These are phyloP conservation scores for Rotaria socialis DNA, from an alignment of 2,888 invertebrate genomes.

Conservation along the genomic window DNA sequence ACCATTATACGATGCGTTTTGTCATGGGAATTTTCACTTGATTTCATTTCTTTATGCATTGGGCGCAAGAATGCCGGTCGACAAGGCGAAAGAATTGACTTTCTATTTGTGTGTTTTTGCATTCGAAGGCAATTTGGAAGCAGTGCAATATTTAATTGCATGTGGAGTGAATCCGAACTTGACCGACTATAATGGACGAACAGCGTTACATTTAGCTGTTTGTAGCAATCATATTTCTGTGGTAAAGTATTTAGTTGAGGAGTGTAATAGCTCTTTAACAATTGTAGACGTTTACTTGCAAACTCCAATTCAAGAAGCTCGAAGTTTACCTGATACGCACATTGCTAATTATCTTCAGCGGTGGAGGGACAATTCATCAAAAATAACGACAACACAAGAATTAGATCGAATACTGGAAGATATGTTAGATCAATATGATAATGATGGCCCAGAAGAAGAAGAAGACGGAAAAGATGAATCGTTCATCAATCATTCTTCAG, in stretches of 20 bases:
- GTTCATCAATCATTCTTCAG: not conserved
- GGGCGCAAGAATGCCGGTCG: not conserved
- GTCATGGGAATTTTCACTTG: constrained; percentile 23
- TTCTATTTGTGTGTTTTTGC: not conserved
- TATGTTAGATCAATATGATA: not conserved
- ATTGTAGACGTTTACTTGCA: not conserved
- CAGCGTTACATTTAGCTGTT: constrained; percentile 9
- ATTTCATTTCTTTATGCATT: not conserved
- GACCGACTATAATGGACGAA: not conserved
- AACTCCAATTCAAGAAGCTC: not conserved
- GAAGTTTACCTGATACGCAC: not conserved
- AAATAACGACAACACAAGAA: not conserved
- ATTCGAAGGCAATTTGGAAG: constrained; percentile 22
- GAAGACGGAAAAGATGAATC: not conserved
- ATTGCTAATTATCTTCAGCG: not conserved
- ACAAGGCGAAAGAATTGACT: not conserved
- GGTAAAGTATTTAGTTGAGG: constrained; percentile 15
- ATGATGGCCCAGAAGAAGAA: not conserved
- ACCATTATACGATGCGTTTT: constrained; percentile 18
- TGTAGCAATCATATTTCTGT: constrained; percentile 4
- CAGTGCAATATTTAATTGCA: constrained; percentile 3
- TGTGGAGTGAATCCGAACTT: constrained; percentile 27
- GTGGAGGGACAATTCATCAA: not conserved
- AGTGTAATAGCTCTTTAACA: not conserved
- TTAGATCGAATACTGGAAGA: not conserved